phyloP scores from a whole-genome alignment of 30 jellyfish, hydroid and myxozoan species.

The Sanderia malayensis region DNA sequence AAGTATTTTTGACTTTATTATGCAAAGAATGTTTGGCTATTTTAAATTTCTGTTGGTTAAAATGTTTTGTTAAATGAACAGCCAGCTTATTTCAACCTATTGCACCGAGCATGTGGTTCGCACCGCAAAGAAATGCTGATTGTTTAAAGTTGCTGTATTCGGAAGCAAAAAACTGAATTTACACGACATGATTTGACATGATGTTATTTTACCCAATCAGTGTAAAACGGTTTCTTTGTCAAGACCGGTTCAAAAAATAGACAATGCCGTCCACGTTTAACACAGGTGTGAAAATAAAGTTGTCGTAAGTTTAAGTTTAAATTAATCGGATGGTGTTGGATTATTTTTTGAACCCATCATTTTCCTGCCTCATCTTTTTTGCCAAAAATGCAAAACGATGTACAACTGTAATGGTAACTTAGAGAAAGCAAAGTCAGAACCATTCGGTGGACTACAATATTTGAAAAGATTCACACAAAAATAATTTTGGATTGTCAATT shows the following conservation, averaged over 20 bases:
- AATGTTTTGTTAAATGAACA: slow-evolving; percentile 10
- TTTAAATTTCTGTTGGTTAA: slow-evolving; percentile 6
- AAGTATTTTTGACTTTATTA: slow-evolving; percentile 3
- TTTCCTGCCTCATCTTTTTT: slow-evolving; percentile 1
- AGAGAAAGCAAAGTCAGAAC: slow-evolving; percentile 1
- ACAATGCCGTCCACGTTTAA: neutral
- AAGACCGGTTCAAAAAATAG: slow-evolving; percentile 1
- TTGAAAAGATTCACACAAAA: slow-evolving; percentile 1
- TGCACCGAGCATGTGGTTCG: neutral
- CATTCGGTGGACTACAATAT: slow-evolving; percentile 1
- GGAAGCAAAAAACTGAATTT: neutral
- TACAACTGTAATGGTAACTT: neutral
- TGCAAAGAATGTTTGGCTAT: slow-evolving; percentile 7
- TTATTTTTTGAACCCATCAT: no score
- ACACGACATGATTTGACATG: slow-evolving; percentile 1
- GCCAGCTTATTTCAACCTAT: slow-evolving; percentile 4
- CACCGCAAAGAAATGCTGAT: neutral
- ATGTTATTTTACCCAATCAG: neutral
- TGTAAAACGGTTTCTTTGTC: neutral
- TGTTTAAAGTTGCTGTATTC: neutral
- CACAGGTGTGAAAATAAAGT: neutral
- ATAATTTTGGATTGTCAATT: neutral
- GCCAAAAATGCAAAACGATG: neutral
- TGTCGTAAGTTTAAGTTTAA: neutral
- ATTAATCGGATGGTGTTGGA: neutral